Conservation (phyloP, 2,797 vertebrate genomes). For the Rousettus madagascariensis region DNA sequence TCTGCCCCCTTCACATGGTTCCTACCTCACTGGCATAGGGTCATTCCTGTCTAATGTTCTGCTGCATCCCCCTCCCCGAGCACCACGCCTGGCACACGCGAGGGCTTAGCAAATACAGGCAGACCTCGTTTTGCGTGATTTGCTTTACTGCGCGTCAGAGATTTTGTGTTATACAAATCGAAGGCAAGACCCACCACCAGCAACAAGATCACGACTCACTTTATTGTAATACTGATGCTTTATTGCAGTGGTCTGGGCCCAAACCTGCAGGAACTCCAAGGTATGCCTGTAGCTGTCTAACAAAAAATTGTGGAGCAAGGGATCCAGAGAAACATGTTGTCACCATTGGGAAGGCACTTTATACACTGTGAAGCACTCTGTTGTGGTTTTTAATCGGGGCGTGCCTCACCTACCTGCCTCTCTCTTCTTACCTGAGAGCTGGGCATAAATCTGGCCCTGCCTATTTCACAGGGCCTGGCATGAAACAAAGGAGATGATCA, state of each 20-base stretch:
- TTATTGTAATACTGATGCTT: background rate
- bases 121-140: background rate
- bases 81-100: fast-evolving
- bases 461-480: background rate
- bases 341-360: background rate
- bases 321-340: background rate
- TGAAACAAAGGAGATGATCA: background rate
- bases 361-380: background rate
- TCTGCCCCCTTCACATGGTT: background rate
- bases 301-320: background rate
- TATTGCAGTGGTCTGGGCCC: background rate
- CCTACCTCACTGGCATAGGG: fast-evolving
- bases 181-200: too few species aligned
- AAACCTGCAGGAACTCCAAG: background rate
- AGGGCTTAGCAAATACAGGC: too few species aligned
- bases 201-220: background rate
- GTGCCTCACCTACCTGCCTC: background rate
- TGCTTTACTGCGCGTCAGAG: background rate
- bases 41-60: background rate
- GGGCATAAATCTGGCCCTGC: fast-evolving
- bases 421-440: background rate
- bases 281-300: background rate
- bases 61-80: fast-evolving
- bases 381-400: background rate
- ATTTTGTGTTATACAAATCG: background rate